Evolutionary conservation across 92 coral and sea anemone species (phyloP).

Genomic region (Phenganax stokvisi): DNA sequence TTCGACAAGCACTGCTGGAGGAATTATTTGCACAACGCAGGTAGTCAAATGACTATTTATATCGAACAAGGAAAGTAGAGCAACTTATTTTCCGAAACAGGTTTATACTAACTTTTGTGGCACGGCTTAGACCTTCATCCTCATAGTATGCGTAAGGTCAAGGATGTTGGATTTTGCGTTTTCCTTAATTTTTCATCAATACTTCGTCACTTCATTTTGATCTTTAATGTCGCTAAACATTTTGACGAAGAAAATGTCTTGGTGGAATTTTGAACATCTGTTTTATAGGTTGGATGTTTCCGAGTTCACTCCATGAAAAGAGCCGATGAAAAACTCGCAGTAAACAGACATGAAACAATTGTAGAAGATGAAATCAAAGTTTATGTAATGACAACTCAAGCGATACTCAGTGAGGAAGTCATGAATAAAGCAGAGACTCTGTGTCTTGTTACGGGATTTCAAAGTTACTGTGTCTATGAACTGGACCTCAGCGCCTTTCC

Average conservation of each 20-base stretch:
- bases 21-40: constrained; percentile 67
- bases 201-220: no score
- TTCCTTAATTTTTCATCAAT: not conserved
- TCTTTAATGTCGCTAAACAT: no score
- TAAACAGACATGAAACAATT: constrained; percentile 47
- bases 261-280: not conserved
- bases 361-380: constrained; percentile 57
- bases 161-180: no score
- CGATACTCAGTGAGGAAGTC: constrained; percentile 39
- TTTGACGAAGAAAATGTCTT: no score
- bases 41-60: constrained; percentile 33
- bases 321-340: constrained; percentile 34
- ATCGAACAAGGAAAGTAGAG: no score
- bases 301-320: constrained; percentile 5
- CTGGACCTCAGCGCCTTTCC: constrained; percentile 61
- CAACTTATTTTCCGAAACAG: no score
- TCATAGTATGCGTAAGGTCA: no score
- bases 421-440: constrained; percentile 48
- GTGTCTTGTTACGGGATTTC: constrained; percentile 51
- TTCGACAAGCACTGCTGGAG: constrained; percentile 32
- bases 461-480: constrained; percentile 61
- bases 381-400: constrained; percentile 62
- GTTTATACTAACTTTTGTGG: no score
- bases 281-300: constrained; percentile 29
- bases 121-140: no score